A percentile compares a stretch with the other conserved stretches of the same genome.
phyloP scores from a whole-genome alignment of 2,797 vertebrate species.

The Rhadinocentrus ornatus region DNA sequence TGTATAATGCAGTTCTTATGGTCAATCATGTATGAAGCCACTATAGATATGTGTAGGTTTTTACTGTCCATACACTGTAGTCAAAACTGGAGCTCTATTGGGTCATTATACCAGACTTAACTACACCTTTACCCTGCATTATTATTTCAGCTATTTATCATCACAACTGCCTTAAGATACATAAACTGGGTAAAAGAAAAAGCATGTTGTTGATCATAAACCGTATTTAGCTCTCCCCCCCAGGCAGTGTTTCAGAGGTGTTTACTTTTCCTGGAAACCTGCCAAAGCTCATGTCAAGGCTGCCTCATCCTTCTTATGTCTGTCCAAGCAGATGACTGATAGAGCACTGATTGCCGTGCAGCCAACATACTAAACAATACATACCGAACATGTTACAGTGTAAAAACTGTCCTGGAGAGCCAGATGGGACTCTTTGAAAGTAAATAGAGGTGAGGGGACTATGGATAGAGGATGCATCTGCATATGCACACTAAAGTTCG shows the following conservation, averaged over 20 bases:
- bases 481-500: slow-evolving; percentile 9
- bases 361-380: slow-evolving; percentile 32
- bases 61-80: background rate
- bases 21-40: background rate
- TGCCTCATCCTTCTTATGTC: slow-evolving; percentile 47
- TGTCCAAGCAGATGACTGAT: slow-evolving; percentile 43
- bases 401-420: slow-evolving; percentile 6
- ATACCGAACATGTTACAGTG: slow-evolving; percentile 17
- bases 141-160: slow-evolving; percentile 27
- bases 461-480: slow-evolving; percentile 6
- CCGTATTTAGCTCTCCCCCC: background rate
- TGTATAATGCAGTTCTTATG: background rate
- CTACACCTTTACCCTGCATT: slow-evolving; percentile 27
- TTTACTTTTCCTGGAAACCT: slow-evolving; percentile 29
- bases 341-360: slow-evolving; percentile 17
- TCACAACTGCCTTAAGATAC: slow-evolving; percentile 15
- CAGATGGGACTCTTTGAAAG: slow-evolving; percentile 18
- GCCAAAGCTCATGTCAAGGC: slow-evolving; percentile 53
- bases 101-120: slow-evolving; percentile 17
- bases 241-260: slow-evolving; percentile 29
- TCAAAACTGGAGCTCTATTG: slow-evolving; percentile 1
- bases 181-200: slow-evolving; percentile 25
- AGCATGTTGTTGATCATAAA: slow-evolving; percentile 47
- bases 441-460: slow-evolving; percentile 10
- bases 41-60: no score